A percentile compares a stretch with the other conserved stretches of the same genome.
These are phyloP conservation scores for Molanna angustata DNA, from an alignment of 2,888 invertebrate genomes.

Conservation along the genomic window DNA sequence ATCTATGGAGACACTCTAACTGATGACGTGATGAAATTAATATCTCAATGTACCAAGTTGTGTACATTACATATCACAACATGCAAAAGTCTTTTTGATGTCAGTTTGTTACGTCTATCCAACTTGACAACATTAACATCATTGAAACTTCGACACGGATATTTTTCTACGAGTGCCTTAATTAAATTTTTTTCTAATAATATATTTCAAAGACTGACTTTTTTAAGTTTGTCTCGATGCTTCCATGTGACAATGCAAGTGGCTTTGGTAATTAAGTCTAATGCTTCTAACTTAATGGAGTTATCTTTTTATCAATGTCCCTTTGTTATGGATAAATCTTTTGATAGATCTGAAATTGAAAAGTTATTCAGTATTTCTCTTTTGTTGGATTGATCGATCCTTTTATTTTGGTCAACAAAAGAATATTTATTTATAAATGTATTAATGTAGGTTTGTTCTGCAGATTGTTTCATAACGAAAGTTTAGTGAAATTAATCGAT, in stretches of 20 bases:
- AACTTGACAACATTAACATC: slow-evolving; percentile 50
- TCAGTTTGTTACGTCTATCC: slow-evolving; percentile 49
- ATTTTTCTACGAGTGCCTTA: slow-evolving; percentile 51
- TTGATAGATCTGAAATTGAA: slow-evolving; percentile 49
- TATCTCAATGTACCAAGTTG: slow-evolving; percentile 48
- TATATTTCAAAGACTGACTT: slow-evolving; percentile 49
- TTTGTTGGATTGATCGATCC: slow-evolving; percentile 45
- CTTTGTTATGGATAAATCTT: slow-evolving; percentile 49
- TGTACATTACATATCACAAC: slow-evolving; percentile 54
- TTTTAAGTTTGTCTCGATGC: slow-evolving; percentile 51
- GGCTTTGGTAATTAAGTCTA: slow-evolving; percentile 49
- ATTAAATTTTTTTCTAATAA: slow-evolving; percentile 52
- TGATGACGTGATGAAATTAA: slow-evolving; percentile 49
- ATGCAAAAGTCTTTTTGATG: slow-evolving; percentile 54
- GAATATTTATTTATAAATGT: too few relatives aligned
- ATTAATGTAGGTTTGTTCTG: too few relatives aligned
- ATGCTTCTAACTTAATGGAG: slow-evolving; percentile 51
- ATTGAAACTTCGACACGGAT: slow-evolving; percentile 52
- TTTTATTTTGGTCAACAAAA: background rate
- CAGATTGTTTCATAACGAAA: too few relatives aligned
- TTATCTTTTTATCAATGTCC: slow-evolving; percentile 54
- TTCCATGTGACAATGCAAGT: slow-evolving; percentile 52
- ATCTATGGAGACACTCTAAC: slow-evolving; percentile 54
- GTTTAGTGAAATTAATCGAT: too few relatives aligned
- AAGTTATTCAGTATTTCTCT: slow-evolving; percentile 53